Evolutionary conservation across 2,797 vertebrate genomes (phyloP).

Genomic region (Sandelia bainsii): DNA sequence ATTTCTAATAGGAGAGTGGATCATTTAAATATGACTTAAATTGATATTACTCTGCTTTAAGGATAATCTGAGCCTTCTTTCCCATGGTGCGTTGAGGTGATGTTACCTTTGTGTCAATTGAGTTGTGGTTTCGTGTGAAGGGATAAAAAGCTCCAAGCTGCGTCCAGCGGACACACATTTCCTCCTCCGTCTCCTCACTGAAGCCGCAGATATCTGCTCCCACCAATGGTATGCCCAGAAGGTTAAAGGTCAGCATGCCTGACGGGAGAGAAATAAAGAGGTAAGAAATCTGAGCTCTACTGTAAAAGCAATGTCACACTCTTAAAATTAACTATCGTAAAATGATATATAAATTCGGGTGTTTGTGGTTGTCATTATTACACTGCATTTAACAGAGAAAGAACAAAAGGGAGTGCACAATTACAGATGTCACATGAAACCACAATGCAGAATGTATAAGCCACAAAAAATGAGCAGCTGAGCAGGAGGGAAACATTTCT

Average conservation of each 20-base stretch:
- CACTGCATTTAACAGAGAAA: no score
- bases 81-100: not conserved
- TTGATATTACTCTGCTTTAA: not conserved
- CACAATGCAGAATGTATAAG: not conserved
- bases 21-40: not conserved
- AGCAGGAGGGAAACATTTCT: not conserved
- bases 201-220: slow-evolving; percentile 92
- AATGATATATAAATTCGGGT: no score
- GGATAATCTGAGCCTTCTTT: not conserved
- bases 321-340: not conserved
- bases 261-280: not conserved
- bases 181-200: slow-evolving; percentile 85
- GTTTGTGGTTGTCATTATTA: no score
- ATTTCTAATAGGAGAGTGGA: not conserved
- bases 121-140: slow-evolving; percentile 91
- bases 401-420: no score
- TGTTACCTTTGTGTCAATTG: slow-evolving; percentile 77
- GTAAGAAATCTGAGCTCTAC: not conserved
- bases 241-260: slow-evolving; percentile 92
- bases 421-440: no score
- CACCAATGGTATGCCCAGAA: slow-evolving; percentile 88
- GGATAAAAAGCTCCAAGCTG: slow-evolving; percentile 93
- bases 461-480: not conserved
- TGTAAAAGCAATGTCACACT: not conserved
- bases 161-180: slow-evolving; percentile 91